Base-by-base conservation (phyloP, 2,797 vertebrate genomes). In the Amniataba percoides region DNA sequence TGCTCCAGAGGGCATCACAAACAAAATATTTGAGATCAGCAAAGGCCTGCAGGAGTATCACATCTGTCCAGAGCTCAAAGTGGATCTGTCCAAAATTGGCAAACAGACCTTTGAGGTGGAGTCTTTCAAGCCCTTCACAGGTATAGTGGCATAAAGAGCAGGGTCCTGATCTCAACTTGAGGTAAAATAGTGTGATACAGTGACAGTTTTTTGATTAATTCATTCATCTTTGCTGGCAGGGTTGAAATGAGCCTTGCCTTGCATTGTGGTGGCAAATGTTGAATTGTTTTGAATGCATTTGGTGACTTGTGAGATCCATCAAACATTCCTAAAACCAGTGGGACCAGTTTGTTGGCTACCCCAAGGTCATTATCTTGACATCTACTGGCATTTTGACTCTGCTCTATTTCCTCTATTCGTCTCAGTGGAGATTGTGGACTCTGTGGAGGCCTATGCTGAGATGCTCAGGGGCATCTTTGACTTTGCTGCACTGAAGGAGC, bases 381-480 rank as follows among this genome's bases (percentile, higher is more conserved):
- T 13, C 23, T n/a, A 1, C 46, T 18, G 1, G 45, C 5, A 0
- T 65, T 14, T 73, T 19, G 64, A 31, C 21, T 34, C n/a, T 43
- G 19, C 69, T 36, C 2, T 16, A 3, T 79, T 57, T 81, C 55
- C 23, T 52, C 18, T 13, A 1, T 48, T 71, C 65, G 45, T 81
- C 65, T 51, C 92, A 99, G 98, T 99, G 93, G 98, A 99, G 92
- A 98, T 99, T 21, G 96, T 99, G 92, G 98, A 99, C 84, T 99
- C 97, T 0, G 98, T 99, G 58, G 98, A 98, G 62, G 96, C 96
- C 27, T 99, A 99, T 2, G 97, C 96, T 5, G 96, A 94, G 23
- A 99, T 99, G 98, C 91, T 99, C 48, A 95, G 97, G 87, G 96
- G 87, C 52, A 99, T 99, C 93, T 99, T 99, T 81, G 97, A 99